These are phyloP conservation scores for Sepiola atlantica DNA, from an alignment of 2,888 invertebrate species.

Conservation along the genomic window DNA sequence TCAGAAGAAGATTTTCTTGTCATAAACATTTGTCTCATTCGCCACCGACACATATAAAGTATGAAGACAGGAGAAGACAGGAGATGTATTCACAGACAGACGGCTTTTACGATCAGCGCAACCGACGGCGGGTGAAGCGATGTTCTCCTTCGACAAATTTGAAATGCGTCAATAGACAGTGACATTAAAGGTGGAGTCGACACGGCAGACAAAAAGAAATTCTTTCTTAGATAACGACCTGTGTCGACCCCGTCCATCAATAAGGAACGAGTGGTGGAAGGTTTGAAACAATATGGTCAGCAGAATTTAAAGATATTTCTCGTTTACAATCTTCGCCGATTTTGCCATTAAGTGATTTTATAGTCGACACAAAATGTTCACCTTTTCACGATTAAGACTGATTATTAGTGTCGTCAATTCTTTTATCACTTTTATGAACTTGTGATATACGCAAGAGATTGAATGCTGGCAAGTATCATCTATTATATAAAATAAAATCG, in stretches of 20 bases:
- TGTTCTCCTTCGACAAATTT: neutral
- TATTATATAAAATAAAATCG: too few relatives aligned
- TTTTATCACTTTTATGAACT: too few relatives aligned
- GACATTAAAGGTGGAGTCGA: neutral
- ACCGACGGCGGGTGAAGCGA: neutral
- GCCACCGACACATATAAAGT: neutral
- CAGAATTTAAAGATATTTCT: neutral
- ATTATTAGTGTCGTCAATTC: too few relatives aligned
- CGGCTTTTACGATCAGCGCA: neutral
- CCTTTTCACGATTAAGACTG: too few relatives aligned
- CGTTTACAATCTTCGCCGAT: neutral
- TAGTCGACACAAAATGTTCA: neutral
- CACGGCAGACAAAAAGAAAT: neutral
- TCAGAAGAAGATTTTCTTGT: neutral
- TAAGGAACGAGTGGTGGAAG: neutral
- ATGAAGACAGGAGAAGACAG: neutral
- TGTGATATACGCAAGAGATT: too few relatives aligned
- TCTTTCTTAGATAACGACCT: neutral
- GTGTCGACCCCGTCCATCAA: neutral
- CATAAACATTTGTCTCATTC: neutral
- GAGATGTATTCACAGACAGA: neutral
- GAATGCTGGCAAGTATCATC: too few relatives aligned
- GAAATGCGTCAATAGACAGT: neutral
- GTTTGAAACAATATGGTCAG: neutral
- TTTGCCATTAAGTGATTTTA: neutral